phyloP scores from a whole-genome alignment of 2,888 invertebrate genomes.

The Thera britannica region DNA sequence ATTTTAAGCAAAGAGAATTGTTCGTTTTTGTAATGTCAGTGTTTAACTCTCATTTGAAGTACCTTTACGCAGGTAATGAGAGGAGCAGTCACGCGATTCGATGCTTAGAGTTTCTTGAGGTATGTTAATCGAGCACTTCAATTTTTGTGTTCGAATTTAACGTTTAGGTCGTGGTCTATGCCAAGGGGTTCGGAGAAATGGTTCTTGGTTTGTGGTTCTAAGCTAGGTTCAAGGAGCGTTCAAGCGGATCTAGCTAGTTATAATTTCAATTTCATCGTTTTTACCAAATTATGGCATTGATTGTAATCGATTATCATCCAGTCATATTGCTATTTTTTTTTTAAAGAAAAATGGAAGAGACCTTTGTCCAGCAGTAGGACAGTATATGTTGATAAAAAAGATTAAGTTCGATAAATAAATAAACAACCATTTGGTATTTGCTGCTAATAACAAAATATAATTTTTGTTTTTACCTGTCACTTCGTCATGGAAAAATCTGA shows the following conservation, averaged over 20 bases:
- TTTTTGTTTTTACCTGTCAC: neutral
- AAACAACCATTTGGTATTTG: neutral
- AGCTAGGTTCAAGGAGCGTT: slow-evolving; percentile 38
- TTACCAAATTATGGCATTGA: too few species aligned
- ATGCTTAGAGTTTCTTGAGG: slow-evolving; percentile 48
- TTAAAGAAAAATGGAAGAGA: too few species aligned
- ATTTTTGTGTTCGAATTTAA: slow-evolving; percentile 31
- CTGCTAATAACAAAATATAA: neutral
- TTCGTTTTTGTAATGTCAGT: slow-evolving; percentile 44
- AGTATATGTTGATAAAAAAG: too few species aligned
- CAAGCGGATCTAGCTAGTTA: slow-evolving; percentile 1
- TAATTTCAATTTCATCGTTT: too few species aligned
- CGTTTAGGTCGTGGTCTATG: slow-evolving; percentile 37
- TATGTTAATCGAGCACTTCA: slow-evolving; percentile 35
- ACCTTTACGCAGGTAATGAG: slow-evolving; percentile 45
- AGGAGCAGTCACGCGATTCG: slow-evolving; percentile 54
- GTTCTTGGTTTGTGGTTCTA: slow-evolving; percentile 43
- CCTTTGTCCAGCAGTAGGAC: too few species aligned
- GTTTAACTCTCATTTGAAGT: slow-evolving; percentile 47
- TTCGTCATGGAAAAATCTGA: too few species aligned
- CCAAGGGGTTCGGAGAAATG: slow-evolving; percentile 41
- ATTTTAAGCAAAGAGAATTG: slow-evolving; percentile 32
- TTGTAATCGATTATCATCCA: too few species aligned
- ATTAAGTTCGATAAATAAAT: too few species aligned
- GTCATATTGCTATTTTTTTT: too few species aligned